Evolutionary conservation across 2,113 vertebrate species (phyloP), one percentile per base, ranked within the genome.

Genomic region (Emberiza fucata): DNA sequence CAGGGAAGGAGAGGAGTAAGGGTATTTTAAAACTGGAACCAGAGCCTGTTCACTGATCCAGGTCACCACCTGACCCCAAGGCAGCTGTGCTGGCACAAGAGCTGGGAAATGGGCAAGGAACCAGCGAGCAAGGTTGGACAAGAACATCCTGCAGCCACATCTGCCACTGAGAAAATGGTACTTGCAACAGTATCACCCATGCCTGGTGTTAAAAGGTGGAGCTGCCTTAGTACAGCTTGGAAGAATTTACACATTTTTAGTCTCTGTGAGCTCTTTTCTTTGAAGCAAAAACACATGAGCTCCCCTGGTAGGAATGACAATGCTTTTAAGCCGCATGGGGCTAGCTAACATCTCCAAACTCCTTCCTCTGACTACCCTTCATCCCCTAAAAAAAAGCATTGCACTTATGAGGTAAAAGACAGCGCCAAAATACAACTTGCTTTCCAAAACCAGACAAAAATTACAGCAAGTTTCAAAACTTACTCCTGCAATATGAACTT

Each of bases 181-280:
- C 22, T 5, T 14, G 23, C 20, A 65, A 88, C 28, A 40, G 13
- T 11, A 86, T 70, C 72, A 47, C 17, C 42, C 48, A 17, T 3
- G 50, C 16, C 35, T 21, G 14, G 19, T 39, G 53, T 22, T 57
- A 81, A 78, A 68, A 64, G 60, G 45, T 1, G 2, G 35, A 79
- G 64, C 40, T 75, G 56, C 53, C 40, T 95, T 70, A 83, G 44
- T 68, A 83, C 5, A 7, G 90, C 56, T 81, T 66, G 68, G 82
- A 95, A 90, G 56, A 92, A 90, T 65, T 88, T 48, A 81, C 33
- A 59, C 14, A 23, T 88, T 83, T 93, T 86, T 72, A 86, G 53
- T 53, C 56, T 68, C 57, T 3, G 0, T 63, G 47, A 75, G 45
- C 40, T 71, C 68, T 60, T 54, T 71, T 51, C 47, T 92, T 86